phyloP scores from a whole-genome alignment of 2,888 invertebrate species.

The Catocala sponsa region DNA sequence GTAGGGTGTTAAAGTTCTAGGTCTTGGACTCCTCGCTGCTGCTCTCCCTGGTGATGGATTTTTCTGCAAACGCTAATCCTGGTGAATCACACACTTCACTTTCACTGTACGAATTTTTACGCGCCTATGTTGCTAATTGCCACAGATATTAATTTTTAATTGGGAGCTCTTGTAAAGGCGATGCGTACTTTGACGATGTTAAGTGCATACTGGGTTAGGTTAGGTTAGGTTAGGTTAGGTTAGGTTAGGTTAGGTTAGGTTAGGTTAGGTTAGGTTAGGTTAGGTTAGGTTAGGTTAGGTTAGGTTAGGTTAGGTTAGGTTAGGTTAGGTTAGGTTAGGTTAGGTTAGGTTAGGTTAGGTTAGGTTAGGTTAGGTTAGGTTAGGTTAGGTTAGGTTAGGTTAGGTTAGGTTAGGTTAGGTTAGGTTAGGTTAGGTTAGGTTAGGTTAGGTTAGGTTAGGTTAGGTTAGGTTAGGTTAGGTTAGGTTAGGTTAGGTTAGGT shows the following conservation, averaged over 20 bases:
- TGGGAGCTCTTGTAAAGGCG: too few species aligned
- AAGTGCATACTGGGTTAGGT: too few species aligned
- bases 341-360: conserved; percentile 25
- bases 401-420: conserved; percentile 42
- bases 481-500: conserved; percentile 40
- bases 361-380: conserved; percentile 44
- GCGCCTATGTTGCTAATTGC: too few species aligned
- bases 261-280: conserved; percentile 26
- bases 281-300: conserved; percentile 15
- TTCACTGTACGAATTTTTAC: too few species aligned
- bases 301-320: conserved; percentile 25
- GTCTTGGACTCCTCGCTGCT: too few species aligned
- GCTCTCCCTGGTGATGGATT: too few species aligned
- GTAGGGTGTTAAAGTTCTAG: too few species aligned
- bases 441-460: conserved; percentile 46
- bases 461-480: conserved; percentile 45
- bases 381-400: conserved; percentile 41
- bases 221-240: conserved; percentile 22
- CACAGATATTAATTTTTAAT: too few species aligned
- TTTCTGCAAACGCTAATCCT: too few species aligned
- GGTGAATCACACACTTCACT: too few species aligned
- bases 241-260: conserved; percentile 21
- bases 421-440: conserved; percentile 46
- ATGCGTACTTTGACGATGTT: too few species aligned
- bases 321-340: conserved; percentile 12